Conservation (phyloP, 2,113 vertebrate species). For the Hydrochoerus hydrochaeris region DNA sequence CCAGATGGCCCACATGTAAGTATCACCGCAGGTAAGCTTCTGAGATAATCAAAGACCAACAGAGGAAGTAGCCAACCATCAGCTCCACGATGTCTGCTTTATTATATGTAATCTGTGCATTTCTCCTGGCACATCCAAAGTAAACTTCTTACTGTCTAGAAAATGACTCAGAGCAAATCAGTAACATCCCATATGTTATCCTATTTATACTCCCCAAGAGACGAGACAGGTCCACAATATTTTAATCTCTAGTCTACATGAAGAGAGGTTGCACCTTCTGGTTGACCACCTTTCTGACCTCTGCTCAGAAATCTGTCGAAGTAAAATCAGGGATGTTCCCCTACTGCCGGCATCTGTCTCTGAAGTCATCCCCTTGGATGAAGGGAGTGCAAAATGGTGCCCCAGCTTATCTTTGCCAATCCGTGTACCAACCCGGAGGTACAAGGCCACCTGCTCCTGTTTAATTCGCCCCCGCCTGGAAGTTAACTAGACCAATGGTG, state of each 20-base stretch:
- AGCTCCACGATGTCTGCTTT: neutral
- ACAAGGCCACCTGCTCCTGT: neutral
- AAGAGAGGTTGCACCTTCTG: neutral
- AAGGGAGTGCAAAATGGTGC: neutral
- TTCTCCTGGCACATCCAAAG: neutral
- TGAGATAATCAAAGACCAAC: neutral
- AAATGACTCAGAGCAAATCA: neutral
- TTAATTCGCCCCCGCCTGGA: neutral
- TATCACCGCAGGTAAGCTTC: neutral
- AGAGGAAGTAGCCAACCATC: neutral
- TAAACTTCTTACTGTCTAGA: neutral
- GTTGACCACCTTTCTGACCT: neutral
- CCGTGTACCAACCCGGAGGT: neutral
- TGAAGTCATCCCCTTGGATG: too few relatives aligned
- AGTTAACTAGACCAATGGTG: neutral
- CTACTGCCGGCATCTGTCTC: neutral
- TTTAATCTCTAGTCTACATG: neutral
- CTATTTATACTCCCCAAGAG: neutral
- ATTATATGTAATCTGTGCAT: neutral
- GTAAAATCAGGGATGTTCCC: neutral
- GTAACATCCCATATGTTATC: neutral
- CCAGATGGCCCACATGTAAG: rapidly evolving
- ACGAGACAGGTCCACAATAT: neutral
- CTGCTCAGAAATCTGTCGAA: neutral
- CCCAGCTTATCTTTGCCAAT: neutral